These are phyloP conservation scores for Agrenia bidenticulata DNA, from an alignment of 2,888 invertebrate species.

Conservation along the genomic window DNA sequence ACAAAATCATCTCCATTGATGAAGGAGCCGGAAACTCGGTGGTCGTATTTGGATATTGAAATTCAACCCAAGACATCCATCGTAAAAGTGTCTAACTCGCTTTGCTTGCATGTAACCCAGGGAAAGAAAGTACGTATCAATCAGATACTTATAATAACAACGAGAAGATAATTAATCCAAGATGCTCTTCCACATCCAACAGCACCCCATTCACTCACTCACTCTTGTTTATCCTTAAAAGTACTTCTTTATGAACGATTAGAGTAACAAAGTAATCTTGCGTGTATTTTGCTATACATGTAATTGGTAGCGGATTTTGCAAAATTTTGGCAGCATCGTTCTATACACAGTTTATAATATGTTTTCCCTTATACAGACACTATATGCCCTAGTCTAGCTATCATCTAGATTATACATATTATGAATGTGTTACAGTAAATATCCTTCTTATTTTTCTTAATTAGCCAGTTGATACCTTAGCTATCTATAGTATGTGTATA, in stretches of 20 bases:
- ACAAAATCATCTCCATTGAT: too few species aligned
- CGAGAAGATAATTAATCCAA: too few species aligned
- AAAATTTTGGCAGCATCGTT: conserved; percentile 39
- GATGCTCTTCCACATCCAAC: too few species aligned
- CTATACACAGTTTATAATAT: conserved; percentile 26
- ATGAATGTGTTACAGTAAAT: conserved; percentile 6
- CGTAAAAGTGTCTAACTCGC: too few species aligned
- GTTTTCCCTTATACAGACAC: conserved; percentile 1
- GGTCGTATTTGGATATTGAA: too few species aligned
- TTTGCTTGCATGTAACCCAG: too few species aligned
- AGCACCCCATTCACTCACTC: too few species aligned
- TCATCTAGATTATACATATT: neutral
- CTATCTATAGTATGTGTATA: neutral
- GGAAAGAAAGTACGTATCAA: too few species aligned
- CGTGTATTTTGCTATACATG: conserved; percentile 26
- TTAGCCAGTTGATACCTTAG: conserved; percentile 5
- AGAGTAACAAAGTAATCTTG: conserved; percentile 30
- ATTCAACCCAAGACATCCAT: too few species aligned
- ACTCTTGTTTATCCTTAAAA: neutral
- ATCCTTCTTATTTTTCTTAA: neutral
- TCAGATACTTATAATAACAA: too few species aligned
- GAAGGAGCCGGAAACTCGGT: too few species aligned
- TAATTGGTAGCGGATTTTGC: conserved; percentile 26
- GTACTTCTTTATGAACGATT: conserved; percentile 21
- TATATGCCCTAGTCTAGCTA: conserved; percentile 6